Percentiles rank a stretch among this genome's conserved stretches.
Conservation (phyloP, 1,140 invertebrate species). For the Drosophila ambigua region DNA sequence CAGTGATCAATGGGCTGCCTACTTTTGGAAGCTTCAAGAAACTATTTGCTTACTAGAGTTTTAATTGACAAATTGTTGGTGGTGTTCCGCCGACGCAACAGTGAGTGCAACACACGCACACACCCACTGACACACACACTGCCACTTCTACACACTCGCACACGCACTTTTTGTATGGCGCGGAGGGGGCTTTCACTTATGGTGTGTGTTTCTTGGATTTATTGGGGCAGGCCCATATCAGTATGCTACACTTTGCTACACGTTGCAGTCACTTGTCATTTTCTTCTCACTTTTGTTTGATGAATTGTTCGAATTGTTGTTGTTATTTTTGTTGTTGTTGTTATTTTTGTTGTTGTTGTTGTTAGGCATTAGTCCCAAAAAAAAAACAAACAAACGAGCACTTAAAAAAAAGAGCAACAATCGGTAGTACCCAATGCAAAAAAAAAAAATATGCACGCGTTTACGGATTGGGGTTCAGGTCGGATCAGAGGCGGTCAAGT, state of each 20-base stretch:
- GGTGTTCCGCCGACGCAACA: conserved; percentile 10
- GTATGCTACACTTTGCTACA: conserved; percentile 32
- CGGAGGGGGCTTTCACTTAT: conserved; percentile 13
- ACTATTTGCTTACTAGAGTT: no score
- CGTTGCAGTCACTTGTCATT: conserved; percentile 30
- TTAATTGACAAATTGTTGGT: conserved; percentile 4
- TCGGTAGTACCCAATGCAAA: conserved; percentile 9
- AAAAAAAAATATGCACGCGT: no score
- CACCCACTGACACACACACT: neutral
- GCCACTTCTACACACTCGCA: neutral
- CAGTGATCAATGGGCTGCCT: neutral
- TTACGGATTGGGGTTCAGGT: no score
- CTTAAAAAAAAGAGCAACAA: conserved; percentile 35
- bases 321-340: conserved; percentile 21
- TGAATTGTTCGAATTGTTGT: neutral
- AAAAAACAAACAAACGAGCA: conserved; percentile 5
- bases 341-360: conserved; percentile 13
- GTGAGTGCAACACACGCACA: neutral
- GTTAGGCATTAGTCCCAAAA: conserved; percentile 13
- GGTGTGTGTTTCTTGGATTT: conserved; percentile 13
- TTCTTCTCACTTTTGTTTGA: neutral
- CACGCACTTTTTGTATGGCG: neutral
- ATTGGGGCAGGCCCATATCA: conserved; percentile 35
- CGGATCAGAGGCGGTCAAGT: no score
- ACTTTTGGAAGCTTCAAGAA: no score